These are phyloP conservation scores for Hippocampus abdominalis DNA, from an alignment of 2,113 vertebrate species.

Conservation along the genomic window DNA sequence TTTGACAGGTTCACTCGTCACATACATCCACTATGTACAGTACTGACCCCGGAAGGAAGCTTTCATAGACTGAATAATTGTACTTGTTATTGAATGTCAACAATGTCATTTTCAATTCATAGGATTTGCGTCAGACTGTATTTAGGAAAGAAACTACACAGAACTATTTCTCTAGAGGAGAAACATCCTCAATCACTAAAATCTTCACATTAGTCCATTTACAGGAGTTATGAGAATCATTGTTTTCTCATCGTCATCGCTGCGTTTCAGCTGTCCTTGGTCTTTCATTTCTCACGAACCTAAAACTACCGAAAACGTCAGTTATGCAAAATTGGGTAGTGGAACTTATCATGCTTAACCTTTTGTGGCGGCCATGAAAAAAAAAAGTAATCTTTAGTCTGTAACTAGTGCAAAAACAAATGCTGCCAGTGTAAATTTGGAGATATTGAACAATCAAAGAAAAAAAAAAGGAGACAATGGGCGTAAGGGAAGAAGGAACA, in stretches of 20 bases:
- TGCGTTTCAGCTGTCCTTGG: neutral
- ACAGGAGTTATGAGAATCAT: constrained; percentile 6
- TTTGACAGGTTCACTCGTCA: constrained; percentile 47
- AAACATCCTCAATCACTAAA: neutral
- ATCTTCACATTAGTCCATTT: constrained; percentile 10
- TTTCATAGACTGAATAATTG: neutral
- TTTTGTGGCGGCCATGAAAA: constrained; percentile 7
- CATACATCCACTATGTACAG: constrained; percentile 69
- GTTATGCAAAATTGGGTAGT: neutral
- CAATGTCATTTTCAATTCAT: neutral
- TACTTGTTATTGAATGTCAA: neutral
- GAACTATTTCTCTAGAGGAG: constrained; percentile 27
- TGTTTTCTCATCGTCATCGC: too few relatives aligned
- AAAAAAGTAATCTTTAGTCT: neutral
- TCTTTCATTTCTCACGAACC: constrained; percentile 8
- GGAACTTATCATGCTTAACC: neutral
- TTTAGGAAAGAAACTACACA: constrained; percentile 2
- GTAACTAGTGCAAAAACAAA: constrained; percentile 2
- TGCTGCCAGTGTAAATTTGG: neutral
- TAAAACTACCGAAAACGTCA: constrained; percentile 1
- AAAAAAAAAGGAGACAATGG: neutral
- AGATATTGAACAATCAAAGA: neutral
- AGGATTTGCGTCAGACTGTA: neutral
- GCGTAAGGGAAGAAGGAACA: neutral
- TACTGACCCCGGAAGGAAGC: constrained; percentile 40